These are phyloP conservation scores for Tiliqua scincoides DNA, from an alignment of 2,113 vertebrate genomes.

Conservation along the genomic window DNA sequence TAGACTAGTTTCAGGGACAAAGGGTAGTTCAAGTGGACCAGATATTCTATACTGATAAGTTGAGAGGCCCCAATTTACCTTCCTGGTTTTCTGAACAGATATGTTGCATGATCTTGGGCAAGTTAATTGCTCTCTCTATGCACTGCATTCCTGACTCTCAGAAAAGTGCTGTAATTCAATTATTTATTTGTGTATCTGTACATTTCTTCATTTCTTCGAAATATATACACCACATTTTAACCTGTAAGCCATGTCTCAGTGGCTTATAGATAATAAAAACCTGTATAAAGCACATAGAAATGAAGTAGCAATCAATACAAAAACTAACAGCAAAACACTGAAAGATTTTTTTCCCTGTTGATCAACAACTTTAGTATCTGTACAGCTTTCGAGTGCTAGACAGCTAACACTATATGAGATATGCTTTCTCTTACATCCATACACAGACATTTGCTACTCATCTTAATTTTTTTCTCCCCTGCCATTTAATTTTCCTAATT, in stretches of 20 bases:
- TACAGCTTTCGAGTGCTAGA: constrained; percentile 3
- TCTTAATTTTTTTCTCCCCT: constrained; percentile 9
- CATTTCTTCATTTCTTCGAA: neutral
- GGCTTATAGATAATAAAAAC: neutral
- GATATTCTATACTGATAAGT: neutral
- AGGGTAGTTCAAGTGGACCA: neutral
- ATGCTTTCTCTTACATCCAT: neutral
- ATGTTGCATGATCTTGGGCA: neutral
- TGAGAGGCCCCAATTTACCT: neutral
- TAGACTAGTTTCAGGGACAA: constrained; percentile 5
- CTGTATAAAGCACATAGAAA: neutral
- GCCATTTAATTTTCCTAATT: constrained; percentile 32
- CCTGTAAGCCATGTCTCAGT: neutral
- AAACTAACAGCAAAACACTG: neutral
- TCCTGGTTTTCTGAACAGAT: neutral
- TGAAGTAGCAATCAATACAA: neutral
- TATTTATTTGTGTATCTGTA: neutral
- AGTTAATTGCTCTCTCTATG: neutral
- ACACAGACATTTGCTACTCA: neutral
- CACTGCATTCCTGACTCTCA: neutral
- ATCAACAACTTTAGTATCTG: neutral
- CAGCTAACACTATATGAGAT: constrained; percentile 7
- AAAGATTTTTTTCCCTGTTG: neutral
- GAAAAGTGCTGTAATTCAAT: neutral
- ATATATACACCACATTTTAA: neutral